A percentile compares a stretch with the other conserved stretches of the same genome.
These are phyloP conservation scores for Dusona sp. DNA, from an alignment of 2,888 invertebrate genomes.

Conservation along the genomic window DNA sequence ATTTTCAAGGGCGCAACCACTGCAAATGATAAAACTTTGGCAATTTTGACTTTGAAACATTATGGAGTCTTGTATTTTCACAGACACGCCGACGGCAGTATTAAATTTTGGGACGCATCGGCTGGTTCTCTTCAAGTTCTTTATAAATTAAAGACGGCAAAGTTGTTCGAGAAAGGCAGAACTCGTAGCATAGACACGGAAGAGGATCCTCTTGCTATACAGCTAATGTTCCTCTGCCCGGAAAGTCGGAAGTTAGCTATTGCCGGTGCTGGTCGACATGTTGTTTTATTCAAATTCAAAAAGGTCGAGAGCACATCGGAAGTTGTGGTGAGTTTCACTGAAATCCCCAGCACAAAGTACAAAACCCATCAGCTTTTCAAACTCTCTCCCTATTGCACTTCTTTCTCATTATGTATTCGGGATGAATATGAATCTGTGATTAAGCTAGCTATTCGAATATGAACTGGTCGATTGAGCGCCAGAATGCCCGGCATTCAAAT, in stretches of 20 bases:
- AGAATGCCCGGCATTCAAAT: background rate
- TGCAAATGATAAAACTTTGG: background rate
- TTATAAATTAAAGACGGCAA: constrained; percentile 98
- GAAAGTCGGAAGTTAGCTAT: constrained; percentile 96
- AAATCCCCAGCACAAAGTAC: background rate
- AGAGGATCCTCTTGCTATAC: constrained; percentile 96
- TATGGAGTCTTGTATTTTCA: constrained; percentile 71
- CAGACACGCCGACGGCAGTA: constrained; percentile 98
- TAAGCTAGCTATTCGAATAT: constrained; percentile 4
- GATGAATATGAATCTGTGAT: constrained; percentile 44
- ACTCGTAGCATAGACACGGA: constrained; percentile 89
- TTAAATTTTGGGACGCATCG: constrained; percentile 99
- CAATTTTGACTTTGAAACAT: background rate
- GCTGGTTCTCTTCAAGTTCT: constrained; percentile 97
- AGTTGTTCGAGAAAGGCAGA: constrained; percentile 92
- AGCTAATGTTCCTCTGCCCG: constrained; percentile 95
- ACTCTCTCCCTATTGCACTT: background rate
- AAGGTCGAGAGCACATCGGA: constrained; percentile 95
- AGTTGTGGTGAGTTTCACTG: constrained; percentile 88
- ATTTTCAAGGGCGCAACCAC: background rate
- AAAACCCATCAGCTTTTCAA: constrained; percentile 30
- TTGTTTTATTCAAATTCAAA: constrained; percentile 97
- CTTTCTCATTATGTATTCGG: constrained; percentile 22
- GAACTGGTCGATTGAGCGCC: constrained; percentile 4
- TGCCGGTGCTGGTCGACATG: constrained; percentile 96